These are phyloP conservation scores for Drosophila erecta DNA, from an alignment of 1,140 invertebrate species.

Conservation along the genomic window DNA sequence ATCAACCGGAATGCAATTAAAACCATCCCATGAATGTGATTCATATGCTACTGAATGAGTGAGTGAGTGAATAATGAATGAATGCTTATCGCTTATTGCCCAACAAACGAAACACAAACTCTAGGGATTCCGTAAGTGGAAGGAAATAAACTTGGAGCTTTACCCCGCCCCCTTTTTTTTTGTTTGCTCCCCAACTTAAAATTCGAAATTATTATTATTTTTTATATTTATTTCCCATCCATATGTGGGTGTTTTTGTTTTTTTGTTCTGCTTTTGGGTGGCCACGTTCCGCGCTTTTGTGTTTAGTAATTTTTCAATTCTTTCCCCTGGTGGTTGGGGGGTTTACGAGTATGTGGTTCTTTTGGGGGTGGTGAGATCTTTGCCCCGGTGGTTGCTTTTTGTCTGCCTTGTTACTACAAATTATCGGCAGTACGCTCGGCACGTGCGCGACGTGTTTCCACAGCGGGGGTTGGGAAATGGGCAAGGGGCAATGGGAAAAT, in stretches of 20 bases:
- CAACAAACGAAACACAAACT: constrained; percentile 26
- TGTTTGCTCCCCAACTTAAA: constrained; percentile 10
- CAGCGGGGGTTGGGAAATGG: neutral
- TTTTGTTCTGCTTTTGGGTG: constrained; percentile 10
- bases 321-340: neutral
- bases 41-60: constrained; percentile 27
- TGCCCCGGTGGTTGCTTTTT: constrained; percentile 47
- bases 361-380: constrained; percentile 5
- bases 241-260: constrained; percentile 1
- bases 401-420: constrained; percentile 76
- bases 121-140: constrained; percentile 57
- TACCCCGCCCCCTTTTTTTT: neutral
- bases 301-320: constrained; percentile 70
- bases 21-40: constrained; percentile 40
- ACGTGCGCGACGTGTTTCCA: constrained; percentile 59
- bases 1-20: constrained; percentile 40
- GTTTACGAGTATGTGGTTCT: constrained; percentile 9
- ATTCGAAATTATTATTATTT: constrained; percentile 38
- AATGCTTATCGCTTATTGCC: constrained; percentile 41
- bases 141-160: constrained; percentile 70
- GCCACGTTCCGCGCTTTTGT: constrained; percentile 44
- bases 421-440: constrained; percentile 70
- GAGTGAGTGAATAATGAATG: constrained; percentile 48
- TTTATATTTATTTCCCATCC: constrained; percentile 39
- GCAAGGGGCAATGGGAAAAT: neutral